Evolutionary conservation across 2,888 invertebrate genomes (phyloP), one percentile per base, ranked within the genome.

Genomic region (Synergus japonicus): DNA sequence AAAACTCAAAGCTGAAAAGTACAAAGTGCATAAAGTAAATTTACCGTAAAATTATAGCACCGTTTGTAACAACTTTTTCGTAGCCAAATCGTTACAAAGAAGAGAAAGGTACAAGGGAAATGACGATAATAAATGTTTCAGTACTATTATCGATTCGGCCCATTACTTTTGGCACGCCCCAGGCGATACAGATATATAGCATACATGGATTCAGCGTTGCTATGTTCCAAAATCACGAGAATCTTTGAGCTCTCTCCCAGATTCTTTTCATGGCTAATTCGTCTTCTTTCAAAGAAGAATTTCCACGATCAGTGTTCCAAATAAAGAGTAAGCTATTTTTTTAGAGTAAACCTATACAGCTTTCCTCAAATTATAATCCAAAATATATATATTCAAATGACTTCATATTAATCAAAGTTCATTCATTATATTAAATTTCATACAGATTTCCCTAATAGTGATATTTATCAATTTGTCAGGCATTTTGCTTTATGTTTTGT

Each of bases 161-260:
- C 37, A 65, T 65, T 65, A 65, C 5, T 65, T 65, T 65, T 65
- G 15, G 65, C 41, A 13, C 43, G 41, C 41, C 41, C 8, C 7
- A 41, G 8, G 41, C 65, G 41, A 65, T 22, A 22, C 29, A 63
- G 12, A 63, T 22, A 22, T 37, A 37, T 37, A 37, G 4, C 4
- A 5, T 37, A 5, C 37, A 63, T 29, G 29, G n/a, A 63, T 63
- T 63, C 37, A 12, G 41, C 8, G 37, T 65, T 15, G 29, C 43
- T 65, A 1, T 64, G 37, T 43, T 43, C 65, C n/a, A 65, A 65
- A 65, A 65, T 65, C 41, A 29, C 8, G 7, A 15, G 41, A 65
- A 65, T 65, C 65, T 65, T 65, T 43, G n/a, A 65, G 37, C 15
- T 4, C n/a, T n/a, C n/a, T 65, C 65, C 65, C 37, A 65, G 65